A percentile compares a stretch with the other conserved stretches of the same genome.
These are phyloP conservation scores for Drosophila mimica DNA, from an alignment of 2,888 invertebrate species.

Conservation along the genomic window DNA sequence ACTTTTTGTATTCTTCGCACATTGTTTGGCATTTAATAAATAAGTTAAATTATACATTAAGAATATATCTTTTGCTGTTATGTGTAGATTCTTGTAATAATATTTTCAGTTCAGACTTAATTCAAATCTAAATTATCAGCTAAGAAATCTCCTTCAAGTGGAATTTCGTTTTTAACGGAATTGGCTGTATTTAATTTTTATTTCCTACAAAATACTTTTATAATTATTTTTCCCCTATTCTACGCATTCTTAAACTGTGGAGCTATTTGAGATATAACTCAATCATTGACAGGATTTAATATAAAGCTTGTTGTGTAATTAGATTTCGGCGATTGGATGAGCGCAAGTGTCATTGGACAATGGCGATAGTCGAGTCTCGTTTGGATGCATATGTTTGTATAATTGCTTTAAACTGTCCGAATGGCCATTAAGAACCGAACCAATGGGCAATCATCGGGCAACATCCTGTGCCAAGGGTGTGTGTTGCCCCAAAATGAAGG, in stretches of 20 bases:
- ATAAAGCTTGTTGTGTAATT: slow-evolving; percentile 56
- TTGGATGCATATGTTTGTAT: slow-evolving; percentile 32
- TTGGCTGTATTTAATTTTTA: not conserved
- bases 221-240: not conserved
- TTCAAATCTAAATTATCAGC: not conserved
- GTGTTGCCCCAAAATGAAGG: slow-evolving; percentile 35
- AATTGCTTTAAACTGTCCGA: slow-evolving; percentile 73
- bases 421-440: slow-evolving; percentile 53
- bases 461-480: slow-evolving; percentile 26
- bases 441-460: slow-evolving; percentile 37
- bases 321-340: slow-evolving; percentile 29
- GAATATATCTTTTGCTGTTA: not conserved
- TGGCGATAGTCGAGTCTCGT: slow-evolving; percentile 14
- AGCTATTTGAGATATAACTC: slow-evolving; percentile 32
- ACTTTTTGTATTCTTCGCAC: no score
- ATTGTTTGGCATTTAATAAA: not conserved
- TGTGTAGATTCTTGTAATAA: not conserved
- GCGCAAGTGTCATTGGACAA: slow-evolving; percentile 30
- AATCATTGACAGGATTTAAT: slow-evolving; percentile 51
- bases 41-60: not conserved
- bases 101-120: not conserved
- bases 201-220: not conserved
- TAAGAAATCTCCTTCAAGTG: not conserved
- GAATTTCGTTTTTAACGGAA: not conserved
- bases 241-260: not conserved